Conservation (phyloP, 2,888 invertebrate genomes). For the Eretmocerus hayati region DNA sequence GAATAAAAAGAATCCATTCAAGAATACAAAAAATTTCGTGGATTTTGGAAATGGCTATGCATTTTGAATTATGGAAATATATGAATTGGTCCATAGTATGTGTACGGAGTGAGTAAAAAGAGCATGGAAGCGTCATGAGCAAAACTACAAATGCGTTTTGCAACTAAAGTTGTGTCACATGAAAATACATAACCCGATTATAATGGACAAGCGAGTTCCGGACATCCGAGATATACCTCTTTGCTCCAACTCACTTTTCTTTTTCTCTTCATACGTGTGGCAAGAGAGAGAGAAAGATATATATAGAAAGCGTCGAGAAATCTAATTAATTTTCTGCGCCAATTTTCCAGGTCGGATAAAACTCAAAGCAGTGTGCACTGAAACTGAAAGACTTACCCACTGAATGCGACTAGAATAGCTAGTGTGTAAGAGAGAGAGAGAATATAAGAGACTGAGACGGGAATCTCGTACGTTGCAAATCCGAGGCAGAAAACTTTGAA, state of each 20-base stretch:
- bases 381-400: slow-evolving; percentile 16
- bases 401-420: not conserved
- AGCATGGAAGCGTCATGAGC: too few species aligned
- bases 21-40: too few species aligned
- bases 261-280: too few species aligned
- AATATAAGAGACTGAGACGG: not conserved
- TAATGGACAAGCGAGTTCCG: slow-evolving; percentile 12
- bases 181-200: slow-evolving; percentile 34
- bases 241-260: not conserved
- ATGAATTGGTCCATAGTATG: too few species aligned
- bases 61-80: too few species aligned
- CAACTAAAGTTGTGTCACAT: not conserved
- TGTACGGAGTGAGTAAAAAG: too few species aligned
- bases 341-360: slow-evolving; percentile 24
- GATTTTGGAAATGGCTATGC: too few species aligned
- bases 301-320: slow-evolving; percentile 17
- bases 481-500: too few species aligned
- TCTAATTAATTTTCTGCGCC: slow-evolving; percentile 36
- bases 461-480: slow-evolving; percentile 6
- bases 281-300: too few species aligned
- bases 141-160: too few species aligned
- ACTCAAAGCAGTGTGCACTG: slow-evolving; percentile 12
- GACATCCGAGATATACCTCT: not conserved
- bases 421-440: not conserved
- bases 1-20: too few species aligned